phyloP scores from a whole-genome alignment of 1,140 invertebrate species.

The Trichoplusia ni region DNA sequence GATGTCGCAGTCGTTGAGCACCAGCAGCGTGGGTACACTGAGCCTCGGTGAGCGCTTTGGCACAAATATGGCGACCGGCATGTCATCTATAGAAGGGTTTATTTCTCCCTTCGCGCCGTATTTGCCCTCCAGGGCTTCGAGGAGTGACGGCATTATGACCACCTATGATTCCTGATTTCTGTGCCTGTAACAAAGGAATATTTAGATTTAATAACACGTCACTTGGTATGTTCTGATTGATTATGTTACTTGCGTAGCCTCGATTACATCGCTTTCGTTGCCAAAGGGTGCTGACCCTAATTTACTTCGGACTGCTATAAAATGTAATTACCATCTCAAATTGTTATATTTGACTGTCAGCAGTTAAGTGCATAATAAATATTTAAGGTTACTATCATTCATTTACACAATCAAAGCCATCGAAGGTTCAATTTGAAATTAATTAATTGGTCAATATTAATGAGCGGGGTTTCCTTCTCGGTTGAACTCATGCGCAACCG shows the following conservation, averaged over 20 bases:
- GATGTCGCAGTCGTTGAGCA: conserved; percentile 94
- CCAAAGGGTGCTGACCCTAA: no score
- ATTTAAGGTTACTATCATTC: conserved; percentile 7
- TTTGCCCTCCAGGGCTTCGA: conserved; percentile 92
- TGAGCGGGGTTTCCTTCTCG: conserved; percentile 30
- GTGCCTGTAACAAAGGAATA: conserved; percentile 46
- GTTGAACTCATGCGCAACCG: conserved; percentile 32
- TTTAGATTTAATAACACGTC: neutral
- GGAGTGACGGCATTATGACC: conserved; percentile 87
- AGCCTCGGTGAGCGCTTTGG: conserved; percentile 89
- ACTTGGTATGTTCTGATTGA: no score
- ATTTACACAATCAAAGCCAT: conserved; percentile 21
- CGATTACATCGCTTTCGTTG: neutral
- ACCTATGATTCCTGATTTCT: conserved; percentile 38
- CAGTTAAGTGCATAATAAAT: neutral
- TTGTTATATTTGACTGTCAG: conserved; percentile 4
- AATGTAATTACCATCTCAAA: neutral
- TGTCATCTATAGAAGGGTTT: conserved; percentile 82
- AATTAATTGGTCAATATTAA: conserved; percentile 29
- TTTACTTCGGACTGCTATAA: no score
- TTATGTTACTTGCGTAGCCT: no score
- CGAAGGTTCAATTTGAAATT: conserved; percentile 24
- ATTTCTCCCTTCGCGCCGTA: conserved; percentile 86
- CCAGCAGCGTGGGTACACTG: conserved; percentile 90
- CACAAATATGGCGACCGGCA: conserved; percentile 90